Evolutionary conservation across 2,797 vertebrate genomes (phyloP).

Genomic region (Orestias chungarensis): DNA sequence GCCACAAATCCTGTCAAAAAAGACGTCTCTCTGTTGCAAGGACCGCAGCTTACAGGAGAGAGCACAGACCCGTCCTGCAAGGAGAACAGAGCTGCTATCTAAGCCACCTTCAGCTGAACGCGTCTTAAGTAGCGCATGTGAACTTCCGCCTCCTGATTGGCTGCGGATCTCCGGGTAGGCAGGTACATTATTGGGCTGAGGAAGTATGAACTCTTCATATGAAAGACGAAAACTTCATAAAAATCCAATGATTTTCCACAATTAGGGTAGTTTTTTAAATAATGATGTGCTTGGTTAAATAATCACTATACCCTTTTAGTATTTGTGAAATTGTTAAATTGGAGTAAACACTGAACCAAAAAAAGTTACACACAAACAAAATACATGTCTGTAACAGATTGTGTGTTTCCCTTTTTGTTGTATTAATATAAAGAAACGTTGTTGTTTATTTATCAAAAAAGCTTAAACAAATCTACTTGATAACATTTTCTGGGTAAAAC

Average conservation of each 20-base stretch:
- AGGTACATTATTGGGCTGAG: constrained; percentile 64
- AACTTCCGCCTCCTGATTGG: constrained; percentile 68
- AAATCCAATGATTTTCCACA: not conserved
- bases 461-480: not conserved
- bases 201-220: too few relatives aligned
- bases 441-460: not conserved
- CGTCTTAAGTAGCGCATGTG: constrained; percentile 77
- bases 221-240: not conserved
- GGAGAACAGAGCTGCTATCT: constrained; percentile 60
- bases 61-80: constrained; percentile 34
- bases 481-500: too few relatives aligned
- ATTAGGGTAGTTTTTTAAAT: not conserved
- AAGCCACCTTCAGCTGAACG: constrained; percentile 64
- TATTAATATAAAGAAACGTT: not conserved
- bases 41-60: too few relatives aligned
- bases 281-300: too few relatives aligned
- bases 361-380: not conserved
- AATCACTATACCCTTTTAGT: too few relatives aligned
- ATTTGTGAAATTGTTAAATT: too few relatives aligned
- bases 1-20: constrained; percentile 14
- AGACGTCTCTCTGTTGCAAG: not conserved
- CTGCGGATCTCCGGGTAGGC: constrained; percentile 66
- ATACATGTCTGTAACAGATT: too few relatives aligned
- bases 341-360: not conserved
- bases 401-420: not conserved